These are phyloP conservation scores for Jacana jacana DNA, from an alignment of 2,113 vertebrate genomes.

Conservation along the genomic window DNA sequence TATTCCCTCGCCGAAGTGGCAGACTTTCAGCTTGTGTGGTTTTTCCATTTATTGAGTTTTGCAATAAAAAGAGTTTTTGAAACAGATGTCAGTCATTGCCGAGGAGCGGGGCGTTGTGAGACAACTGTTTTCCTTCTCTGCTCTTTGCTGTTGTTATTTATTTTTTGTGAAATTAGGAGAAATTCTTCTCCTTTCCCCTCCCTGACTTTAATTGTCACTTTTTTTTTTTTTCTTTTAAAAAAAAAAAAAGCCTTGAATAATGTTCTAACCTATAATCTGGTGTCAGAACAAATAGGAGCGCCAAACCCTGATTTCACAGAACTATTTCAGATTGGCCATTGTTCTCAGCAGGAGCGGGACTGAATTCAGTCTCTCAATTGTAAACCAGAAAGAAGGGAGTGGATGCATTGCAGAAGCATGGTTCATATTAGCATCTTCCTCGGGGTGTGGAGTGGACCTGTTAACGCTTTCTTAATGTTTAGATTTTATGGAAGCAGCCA, in stretches of 20 bases:
- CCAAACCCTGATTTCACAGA: constrained; percentile 4
- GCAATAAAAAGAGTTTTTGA: constrained; percentile 55
- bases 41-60: constrained; percentile 64
- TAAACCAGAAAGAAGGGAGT: constrained; percentile 40
- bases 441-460: constrained; percentile 34
- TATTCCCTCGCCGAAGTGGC: constrained; percentile 16
- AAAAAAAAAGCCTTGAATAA: neutral
- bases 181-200: neutral
- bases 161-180: neutral
- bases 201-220: neutral
- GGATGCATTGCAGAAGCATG: constrained; percentile 20
- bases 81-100: constrained; percentile 62
- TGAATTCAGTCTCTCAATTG: constrained; percentile 32
- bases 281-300: constrained; percentile 3
- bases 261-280: constrained; percentile 19
- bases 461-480: constrained; percentile 49
- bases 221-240: neutral
- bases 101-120: constrained; percentile 19
- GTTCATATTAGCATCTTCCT: constrained; percentile 48
- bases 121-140: constrained; percentile 1
- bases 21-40: constrained; percentile 50
- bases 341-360: constrained; percentile 40
- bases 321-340: constrained; percentile 25
- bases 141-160: neutral
- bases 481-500: neutral